A percentile compares a stretch with the other conserved stretches of the same genome.
Evolutionary conservation across 2,797 vertebrate genomes (phyloP).

Genomic region (Malacoraja senta): DNA sequence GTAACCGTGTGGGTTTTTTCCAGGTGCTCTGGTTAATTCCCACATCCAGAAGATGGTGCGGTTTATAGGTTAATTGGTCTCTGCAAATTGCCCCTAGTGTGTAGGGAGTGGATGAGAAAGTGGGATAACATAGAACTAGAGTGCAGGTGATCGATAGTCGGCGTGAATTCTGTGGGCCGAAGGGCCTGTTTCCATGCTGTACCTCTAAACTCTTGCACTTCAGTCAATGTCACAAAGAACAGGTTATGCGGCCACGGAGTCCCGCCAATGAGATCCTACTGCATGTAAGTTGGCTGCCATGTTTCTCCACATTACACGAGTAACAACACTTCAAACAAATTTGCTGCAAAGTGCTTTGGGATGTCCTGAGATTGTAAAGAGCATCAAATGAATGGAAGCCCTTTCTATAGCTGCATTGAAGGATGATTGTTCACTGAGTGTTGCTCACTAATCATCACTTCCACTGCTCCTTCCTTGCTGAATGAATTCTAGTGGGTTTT

Average conservation of each 20-base stretch:
- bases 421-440: background rate
- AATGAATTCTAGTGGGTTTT: background rate
- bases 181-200: too few species aligned
- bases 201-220: too few species aligned
- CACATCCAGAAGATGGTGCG: too few species aligned
- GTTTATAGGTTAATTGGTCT: too few species aligned
- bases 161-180: too few species aligned
- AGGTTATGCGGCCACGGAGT: background rate
- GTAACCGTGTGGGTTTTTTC: too few species aligned
- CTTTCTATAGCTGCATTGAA: slow-evolving; percentile 3
- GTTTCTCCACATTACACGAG: background rate
- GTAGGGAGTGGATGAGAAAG: too few species aligned
- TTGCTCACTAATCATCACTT: background rate
- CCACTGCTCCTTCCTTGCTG: background rate
- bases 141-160: too few species aligned
- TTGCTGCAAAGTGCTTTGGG: background rate
- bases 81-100: too few species aligned
- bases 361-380: background rate
- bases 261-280: background rate
- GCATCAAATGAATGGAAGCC: background rate
- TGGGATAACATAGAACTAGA: too few species aligned
- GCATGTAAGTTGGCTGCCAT: background rate
- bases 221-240: background rate
- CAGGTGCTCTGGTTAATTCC: too few species aligned
- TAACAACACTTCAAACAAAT: background rate